Evolutionary conservation across 2,888 invertebrate genomes (phyloP), one percentile per base, ranked within the genome.

Genomic region (Dynastes maya): DNA sequence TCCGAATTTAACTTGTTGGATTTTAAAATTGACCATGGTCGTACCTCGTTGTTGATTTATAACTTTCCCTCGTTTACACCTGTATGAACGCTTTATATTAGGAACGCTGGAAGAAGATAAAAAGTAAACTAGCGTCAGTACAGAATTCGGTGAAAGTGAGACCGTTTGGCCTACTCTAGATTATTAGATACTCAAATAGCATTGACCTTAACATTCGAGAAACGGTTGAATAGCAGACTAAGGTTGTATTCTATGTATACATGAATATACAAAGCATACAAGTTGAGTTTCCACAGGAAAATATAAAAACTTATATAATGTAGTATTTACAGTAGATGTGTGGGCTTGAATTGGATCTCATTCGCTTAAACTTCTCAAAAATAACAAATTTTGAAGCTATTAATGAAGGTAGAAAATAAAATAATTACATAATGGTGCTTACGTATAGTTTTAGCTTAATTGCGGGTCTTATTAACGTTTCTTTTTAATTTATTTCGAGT

Each of bases 81-180:
- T 1, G 63, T 63, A 13, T 32, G 2, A 9, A 5, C 63, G 29
- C 27, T 4, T 63, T 32, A 8, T 63, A 63, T 63, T 32, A n/a
- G 13, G 37, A 63, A 29, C 4, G 29, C 27, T 11, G 13, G 63
- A 63, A 11, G 32, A 32, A 63, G 63, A 29, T 13, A 55, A 61
- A 32, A 63, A 32, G 63, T 32, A 29, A 32, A 63, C 29, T 11
- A 8, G 45, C 13, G 22, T 16, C 16, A 8, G 22, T 58, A 8
- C n/a, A 63, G 29, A 63, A 63, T 29, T 63, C 63, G 63, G 63
- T 63, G 63, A 63, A 63, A 63, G 63, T 63, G 29, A 63, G 63
- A 63, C 63, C 11, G 63, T 29, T 63, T 63, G 63, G 63, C 63
- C 63, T 63, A 63, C 29, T 63, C 29, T 13, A 27, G 13, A 63